Base-by-base conservation (phyloP, 2,888 invertebrate genomes). In the Plebejus argus region DNA sequence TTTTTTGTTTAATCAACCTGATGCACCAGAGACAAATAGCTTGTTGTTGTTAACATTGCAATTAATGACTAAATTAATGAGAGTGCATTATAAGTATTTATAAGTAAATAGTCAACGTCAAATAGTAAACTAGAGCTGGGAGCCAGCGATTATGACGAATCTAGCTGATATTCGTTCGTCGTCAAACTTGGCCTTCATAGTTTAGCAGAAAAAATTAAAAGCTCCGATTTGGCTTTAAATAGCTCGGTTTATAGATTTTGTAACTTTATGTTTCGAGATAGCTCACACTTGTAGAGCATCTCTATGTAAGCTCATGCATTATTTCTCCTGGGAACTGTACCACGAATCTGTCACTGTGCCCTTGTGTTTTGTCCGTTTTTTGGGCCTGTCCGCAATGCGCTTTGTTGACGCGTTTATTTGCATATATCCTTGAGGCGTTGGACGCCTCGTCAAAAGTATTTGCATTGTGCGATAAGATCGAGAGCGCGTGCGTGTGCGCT, bases 391-490 rank as follows among this genome's bases (percentile, higher is more conserved):
- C 82, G 86, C 87, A 86, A 85, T 88, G 85, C 85, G 85, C 86
- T 89, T 88, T 88, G 89, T 88, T 88, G 88, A 88, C 83, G 86
- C 88, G 85, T 83, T 82, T 86, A 91, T 91, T 91, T 91, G 86
- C 90, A 90, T 91, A 89, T 87, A 87, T 86, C 89, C 88, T 90
- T 90, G 88, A 86, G 84, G 87, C 82, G 81, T 83, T 86, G 83
- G 85, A 85, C 86, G 86, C 83, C 83, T 87, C 86, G 87, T 87
- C 87, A 88, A 85, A 86, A 85, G 85, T 85, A 84, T 85, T 83
- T 83, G 83, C 85, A 87, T 89, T 87, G 86, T 88, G 85, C 83
- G 79, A 84, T 84, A 82, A 82, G 81, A 84, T 84, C 82, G 80
- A 82, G 81, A 78, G 78, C 82, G 78, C 78, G 72, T 39, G 58